phyloP scores from a whole-genome alignment of 2,113 vertebrate species.

The Mohoua ochrocephala region DNA sequence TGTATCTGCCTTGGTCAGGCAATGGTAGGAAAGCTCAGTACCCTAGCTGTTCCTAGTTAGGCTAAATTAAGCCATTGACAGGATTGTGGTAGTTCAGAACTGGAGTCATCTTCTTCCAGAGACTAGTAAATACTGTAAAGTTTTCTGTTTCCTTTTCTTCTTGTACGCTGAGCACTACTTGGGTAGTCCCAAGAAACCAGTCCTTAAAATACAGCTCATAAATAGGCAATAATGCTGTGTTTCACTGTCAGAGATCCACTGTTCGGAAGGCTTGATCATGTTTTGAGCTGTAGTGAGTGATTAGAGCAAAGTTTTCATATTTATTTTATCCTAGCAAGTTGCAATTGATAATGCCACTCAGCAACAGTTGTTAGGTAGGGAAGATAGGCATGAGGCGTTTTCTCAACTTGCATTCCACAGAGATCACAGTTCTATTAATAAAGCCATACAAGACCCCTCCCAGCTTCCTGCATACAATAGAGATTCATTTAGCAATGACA shows the following conservation, averaged over 20 bases:
- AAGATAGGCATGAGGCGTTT: constrained; percentile 53
- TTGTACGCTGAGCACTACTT: background rate
- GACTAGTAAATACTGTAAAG: background rate
- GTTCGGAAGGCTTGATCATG: background rate
- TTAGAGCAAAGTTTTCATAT: background rate
- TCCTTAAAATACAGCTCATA: background rate
- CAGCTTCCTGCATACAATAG: constrained; percentile 55
- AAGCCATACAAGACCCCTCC: constrained; percentile 28
- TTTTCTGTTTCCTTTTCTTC: background rate
- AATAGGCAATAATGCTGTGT: background rate
- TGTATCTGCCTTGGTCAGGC: background rate
- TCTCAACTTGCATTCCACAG: constrained; percentile 60
- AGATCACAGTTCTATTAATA: constrained; percentile 73
- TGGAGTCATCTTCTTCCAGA: background rate
- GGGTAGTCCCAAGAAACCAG: background rate
- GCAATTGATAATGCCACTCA: constrained; percentile 68
- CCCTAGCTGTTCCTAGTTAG: background rate
- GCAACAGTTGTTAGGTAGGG: constrained; percentile 66
- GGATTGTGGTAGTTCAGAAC: background rate
- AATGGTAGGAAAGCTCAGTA: background rate
- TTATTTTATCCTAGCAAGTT: constrained; percentile 17
- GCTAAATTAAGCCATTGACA: background rate
- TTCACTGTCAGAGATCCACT: background rate
- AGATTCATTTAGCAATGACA: constrained; percentile 14
- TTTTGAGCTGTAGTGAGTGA: background rate